Conservation (phyloP, 2,797 vertebrate species). For the Falco naumanni region DNA sequence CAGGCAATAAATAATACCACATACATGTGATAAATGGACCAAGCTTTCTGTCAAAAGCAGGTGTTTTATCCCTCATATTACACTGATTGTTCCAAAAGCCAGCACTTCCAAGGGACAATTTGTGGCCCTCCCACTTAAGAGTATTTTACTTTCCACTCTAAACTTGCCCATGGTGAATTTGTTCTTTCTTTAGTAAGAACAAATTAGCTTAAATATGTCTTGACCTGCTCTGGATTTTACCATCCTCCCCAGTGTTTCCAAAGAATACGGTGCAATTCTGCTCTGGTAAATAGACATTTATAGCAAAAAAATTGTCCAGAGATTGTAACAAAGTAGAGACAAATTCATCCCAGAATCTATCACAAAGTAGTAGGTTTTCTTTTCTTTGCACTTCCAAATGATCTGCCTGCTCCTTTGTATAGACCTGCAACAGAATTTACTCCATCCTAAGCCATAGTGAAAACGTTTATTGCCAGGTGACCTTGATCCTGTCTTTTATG, state of each 20-base stretch:
- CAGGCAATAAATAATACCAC: not conserved
- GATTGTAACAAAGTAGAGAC: not conserved
- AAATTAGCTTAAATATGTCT: not conserved
- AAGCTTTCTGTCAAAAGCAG: not conserved
- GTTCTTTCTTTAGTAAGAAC: not conserved
- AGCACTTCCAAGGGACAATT: not conserved
- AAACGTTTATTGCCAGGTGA: not conserved
- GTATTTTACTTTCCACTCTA: not conserved
- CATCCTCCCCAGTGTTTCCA: not conserved
- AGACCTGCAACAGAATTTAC: not conserved
- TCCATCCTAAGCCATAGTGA: not conserved
- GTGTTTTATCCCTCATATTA: not conserved
- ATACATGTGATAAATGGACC: not conserved
- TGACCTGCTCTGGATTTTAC: not conserved
- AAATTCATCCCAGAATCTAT: not conserved
- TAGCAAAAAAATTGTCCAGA: not conserved
- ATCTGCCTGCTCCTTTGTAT: not conserved
- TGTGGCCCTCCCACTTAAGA: not conserved
- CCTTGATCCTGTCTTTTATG: not conserved
- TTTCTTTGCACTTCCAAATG: not conserved
- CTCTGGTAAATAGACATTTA: not conserved
- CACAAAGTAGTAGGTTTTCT: not conserved
- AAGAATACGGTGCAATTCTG: conserved; percentile 14
- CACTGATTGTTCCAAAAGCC: not conserved
- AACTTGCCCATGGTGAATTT: not conserved